Percentiles rank a stretch among this genome's conserved stretches.
phyloP scores from a whole-genome alignment of 2,797 vertebrate species.

The Vireo griseus region DNA sequence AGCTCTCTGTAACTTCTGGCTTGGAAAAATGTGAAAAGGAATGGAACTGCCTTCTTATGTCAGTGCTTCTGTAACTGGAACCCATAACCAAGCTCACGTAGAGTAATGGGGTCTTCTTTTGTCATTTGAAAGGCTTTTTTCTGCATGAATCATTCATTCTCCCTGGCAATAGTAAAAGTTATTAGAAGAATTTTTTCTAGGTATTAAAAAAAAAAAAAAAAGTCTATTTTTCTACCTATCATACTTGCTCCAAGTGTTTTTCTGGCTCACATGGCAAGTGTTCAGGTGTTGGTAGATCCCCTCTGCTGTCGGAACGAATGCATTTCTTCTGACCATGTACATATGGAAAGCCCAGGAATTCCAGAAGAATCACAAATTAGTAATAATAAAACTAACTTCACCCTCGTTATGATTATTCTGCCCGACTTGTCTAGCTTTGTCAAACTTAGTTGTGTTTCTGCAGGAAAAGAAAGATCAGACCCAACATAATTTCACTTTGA shows the following conservation, averaged over 20 bases:
- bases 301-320: background rate
- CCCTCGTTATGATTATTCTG: background rate
- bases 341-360: background rate
- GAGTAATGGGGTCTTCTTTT: background rate
- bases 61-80: background rate
- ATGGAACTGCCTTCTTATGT: fast-evolving
- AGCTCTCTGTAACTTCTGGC: background rate
- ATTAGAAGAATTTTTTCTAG: background rate
- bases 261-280: background rate
- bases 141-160: background rate
- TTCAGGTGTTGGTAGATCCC: background rate
- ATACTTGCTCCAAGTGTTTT: background rate
- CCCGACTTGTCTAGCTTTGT: background rate
- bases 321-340: background rate
- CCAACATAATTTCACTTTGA: background rate
- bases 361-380: background rate
- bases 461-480: background rate
- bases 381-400: background rate
- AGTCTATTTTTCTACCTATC: fast-evolving
- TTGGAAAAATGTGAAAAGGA: background rate
- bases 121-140: background rate
- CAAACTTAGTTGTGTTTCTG: background rate
- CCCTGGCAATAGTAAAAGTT: background rate
- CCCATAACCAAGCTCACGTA: background rate
- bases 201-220: background rate